Evolutionary conservation across 2,888 invertebrate species (phyloP), one percentile per base, ranked within the genome.

Genomic region (Yponomeuta cagnagella): DNA sequence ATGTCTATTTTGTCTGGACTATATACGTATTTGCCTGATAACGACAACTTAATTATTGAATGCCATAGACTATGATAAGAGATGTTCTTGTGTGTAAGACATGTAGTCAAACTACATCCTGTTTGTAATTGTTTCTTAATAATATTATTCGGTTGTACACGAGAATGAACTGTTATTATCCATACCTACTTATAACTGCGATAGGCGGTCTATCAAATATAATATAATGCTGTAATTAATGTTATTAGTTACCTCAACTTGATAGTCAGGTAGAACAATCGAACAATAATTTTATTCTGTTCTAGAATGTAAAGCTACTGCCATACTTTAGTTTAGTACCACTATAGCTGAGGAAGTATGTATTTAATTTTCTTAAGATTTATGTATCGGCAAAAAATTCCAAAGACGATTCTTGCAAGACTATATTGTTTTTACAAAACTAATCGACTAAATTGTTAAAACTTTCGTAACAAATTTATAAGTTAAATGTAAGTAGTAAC

Each of bases 51-150:
- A 58, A 37, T 33, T 66, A 66, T 67, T 76, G 74, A 77, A 86
- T 86, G 86, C 86, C 87, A 86, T 86, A 82, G 67, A 67, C 67
- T 67, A 67, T 37, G n/a, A 67, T 37, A 15, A 10, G 37, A 67
- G 37, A 67, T 10, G 15, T 65, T 65, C 65, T 65, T 5, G 30
- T 63, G 52, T 65, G 77, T 77, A 73, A 75, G 74, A 73, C 76
- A 72, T 80, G 85, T 86, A 85, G 86, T 85, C 74, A 79, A 79
- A 86, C 86, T 85, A 82, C 86, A 75, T 76, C 75, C 73, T 78
- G 73, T 78, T 75, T 80, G 75, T 82, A 80, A n/a, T 31, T 70
- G 12, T 43, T 64, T 70, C 15, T n/a, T 70, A 10, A 70, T 30
- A 43, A 48, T 48, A 65, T 70, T 70, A 15, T 58, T 58, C 52